Conservation (phyloP, 2,113 vertebrate species). For the Motacilla tschutschensis region DNA sequence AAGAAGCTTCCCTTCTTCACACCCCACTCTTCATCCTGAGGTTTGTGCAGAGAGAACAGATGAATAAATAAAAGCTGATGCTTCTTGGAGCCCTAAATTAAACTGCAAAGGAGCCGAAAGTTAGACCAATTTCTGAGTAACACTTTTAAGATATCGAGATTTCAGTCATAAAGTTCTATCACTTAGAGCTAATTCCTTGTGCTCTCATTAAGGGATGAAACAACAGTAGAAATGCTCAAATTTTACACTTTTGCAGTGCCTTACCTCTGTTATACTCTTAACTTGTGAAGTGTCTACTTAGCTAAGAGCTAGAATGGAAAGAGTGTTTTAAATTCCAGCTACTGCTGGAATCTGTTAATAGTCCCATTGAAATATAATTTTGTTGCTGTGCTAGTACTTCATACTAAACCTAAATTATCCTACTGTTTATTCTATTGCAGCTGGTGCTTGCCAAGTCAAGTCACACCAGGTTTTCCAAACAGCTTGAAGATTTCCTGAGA, state of each 20-base stretch:
- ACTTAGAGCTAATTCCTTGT: background rate
- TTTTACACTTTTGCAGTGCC: background rate
- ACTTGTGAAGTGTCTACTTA: background rate
- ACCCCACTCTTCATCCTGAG: rapidly evolving
- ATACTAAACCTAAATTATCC: background rate
- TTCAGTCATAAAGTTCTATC: background rate
- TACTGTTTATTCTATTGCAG: background rate
- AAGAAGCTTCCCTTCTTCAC: background rate
- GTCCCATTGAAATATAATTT: background rate
- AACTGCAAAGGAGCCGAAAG: background rate
- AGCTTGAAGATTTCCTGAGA: background rate
- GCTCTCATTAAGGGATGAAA: background rate
- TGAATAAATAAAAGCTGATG: background rate
- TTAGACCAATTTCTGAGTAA: background rate
- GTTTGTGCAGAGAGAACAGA: background rate
- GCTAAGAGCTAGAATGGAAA: background rate
- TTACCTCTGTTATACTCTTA: background rate
- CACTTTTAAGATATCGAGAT: background rate
- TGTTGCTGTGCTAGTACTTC: background rate
- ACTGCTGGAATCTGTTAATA: background rate
- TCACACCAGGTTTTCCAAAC: background rate
- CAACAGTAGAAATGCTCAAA: background rate
- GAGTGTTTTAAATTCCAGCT: background rate
- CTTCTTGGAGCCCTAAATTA: background rate
- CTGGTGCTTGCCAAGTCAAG: background rate